phyloP scores from a whole-genome alignment of 2,113 vertebrate species.

The Platysternon megacephalum region DNA sequence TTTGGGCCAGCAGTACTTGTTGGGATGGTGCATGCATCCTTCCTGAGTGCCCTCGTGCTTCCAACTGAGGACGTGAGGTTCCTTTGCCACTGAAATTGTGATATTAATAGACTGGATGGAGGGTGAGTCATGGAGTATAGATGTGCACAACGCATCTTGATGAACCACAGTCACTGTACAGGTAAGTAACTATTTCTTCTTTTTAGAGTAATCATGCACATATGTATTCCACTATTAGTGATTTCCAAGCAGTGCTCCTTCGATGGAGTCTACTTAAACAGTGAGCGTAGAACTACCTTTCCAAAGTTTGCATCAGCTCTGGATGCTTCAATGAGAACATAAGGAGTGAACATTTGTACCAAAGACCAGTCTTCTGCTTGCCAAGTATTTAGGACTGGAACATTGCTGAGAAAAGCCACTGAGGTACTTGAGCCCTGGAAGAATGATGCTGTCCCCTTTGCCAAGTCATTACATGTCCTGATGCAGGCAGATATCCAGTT shows the following conservation, averaged over 20 bases:
- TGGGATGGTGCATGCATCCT: too few relatives aligned
- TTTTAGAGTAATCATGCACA: neutral
- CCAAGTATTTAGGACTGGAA: neutral
- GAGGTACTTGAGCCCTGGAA: neutral
- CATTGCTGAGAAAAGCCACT: neutral
- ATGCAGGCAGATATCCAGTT: neutral
- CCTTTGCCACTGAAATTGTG: neutral
- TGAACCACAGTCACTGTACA: neutral
- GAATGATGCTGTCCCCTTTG: neutral
- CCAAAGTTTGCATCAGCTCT: neutral
- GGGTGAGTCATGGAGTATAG: neutral
- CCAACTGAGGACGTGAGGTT: neutral
- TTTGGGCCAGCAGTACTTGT: too few relatives aligned
- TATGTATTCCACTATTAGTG: neutral
- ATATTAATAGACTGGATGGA: neutral
- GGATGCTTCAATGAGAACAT: neutral
- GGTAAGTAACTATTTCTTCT: neutral
- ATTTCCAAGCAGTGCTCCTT: neutral
- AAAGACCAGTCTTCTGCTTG: neutral
- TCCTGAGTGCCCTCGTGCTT: too few relatives aligned
- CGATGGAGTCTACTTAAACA: neutral
- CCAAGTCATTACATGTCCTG: neutral
- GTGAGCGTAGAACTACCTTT: neutral
- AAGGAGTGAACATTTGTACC: neutral
- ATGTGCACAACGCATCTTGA: neutral